Evolutionary conservation across 2,888 invertebrate genomes (phyloP), one percentile per base, ranked within the genome.

Genomic region (Octonoba sinensis): DNA sequence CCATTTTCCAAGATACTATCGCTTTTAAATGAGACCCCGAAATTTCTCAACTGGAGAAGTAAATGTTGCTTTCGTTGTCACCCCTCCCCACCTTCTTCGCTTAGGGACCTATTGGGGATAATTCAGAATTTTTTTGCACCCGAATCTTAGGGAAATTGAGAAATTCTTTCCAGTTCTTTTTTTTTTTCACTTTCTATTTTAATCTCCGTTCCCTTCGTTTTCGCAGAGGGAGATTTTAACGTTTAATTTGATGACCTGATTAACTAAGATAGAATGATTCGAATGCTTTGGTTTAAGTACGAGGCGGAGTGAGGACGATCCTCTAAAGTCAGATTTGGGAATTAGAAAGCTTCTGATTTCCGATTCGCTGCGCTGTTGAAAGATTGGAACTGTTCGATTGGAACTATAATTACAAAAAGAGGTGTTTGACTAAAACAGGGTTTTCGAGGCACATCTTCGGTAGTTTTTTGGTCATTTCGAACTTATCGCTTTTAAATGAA

Each of bases 221-320:
- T 24, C 49, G 49, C 47, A 65, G 44, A 20, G 65, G 65, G 47
- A 65, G 46, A 65, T 49, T 70, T 57, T 22, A 27, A 59, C 57
- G 57, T 70, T 70, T 70, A 70, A 49, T 78, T 71, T 71, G 77
- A 78, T 78, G 77, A 70, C 57, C 44, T 71, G 77, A 78, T 78
- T 78, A 78, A 71, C 64, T 71, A 65, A 71, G 65, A 65, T 78
- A 54, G 56, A 78, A 51, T 72, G 62, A 62, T 46, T 62, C 62
- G 44, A 62, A 44, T 44, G 62, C 46, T 62, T 44, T 36, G 36
- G 36, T 36, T 49, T n/a, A 59, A 70, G 44, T 47, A 24, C 47
- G 24, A 72, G 16, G 24, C 11, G 22, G 16, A 15, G n/a, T 8
- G 20, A 24, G 24, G 27, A 1, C 49, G 27, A 24, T 20, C 47